phyloP scores from a whole-genome alignment of 2,888 invertebrate species.

The Dendrolimus houi region DNA sequence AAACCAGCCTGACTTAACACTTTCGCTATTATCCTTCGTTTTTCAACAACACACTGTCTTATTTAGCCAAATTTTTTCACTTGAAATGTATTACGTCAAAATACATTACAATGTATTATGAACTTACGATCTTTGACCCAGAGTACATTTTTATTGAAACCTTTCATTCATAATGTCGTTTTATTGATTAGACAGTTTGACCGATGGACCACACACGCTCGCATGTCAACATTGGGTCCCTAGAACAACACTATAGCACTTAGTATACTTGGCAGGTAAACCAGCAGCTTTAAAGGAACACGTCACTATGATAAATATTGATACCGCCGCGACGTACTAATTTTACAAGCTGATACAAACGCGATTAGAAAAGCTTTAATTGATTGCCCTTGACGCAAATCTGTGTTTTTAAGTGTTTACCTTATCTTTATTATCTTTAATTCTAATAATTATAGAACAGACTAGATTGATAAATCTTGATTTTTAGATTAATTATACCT shows the following conservation, averaged over 20 bases:
- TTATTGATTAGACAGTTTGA: constrained; percentile 16
- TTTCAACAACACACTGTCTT: constrained; percentile 51
- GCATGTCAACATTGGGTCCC: constrained; percentile 59
- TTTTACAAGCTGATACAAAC: neutral
- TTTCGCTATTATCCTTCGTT: constrained; percentile 59
- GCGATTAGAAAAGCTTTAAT: too few species aligned
- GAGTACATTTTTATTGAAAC: constrained; percentile 23
- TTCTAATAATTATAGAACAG: too few species aligned
- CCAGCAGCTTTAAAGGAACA: constrained; percentile 55
- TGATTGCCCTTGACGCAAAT: too few species aligned
- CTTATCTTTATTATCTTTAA: too few species aligned
- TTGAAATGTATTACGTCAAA: constrained; percentile 14
- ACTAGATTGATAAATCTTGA: too few species aligned
- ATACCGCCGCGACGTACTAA: neutral
- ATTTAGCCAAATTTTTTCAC: constrained; percentile 40
- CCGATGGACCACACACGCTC: constrained; percentile 68
- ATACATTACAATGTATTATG: constrained; percentile 13
- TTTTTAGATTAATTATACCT: too few species aligned
- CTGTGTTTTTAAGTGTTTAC: too few species aligned
- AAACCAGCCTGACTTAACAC: constrained; percentile 59
- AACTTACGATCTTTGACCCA: constrained; percentile 21
- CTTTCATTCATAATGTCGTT: too few species aligned
- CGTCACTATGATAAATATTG: constrained; percentile 21
- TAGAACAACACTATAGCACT: constrained; percentile 70
- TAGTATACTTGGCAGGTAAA: constrained; percentile 71